These are phyloP conservation scores for Xylota sylvarum DNA, from an alignment of 2,888 invertebrate species.

Conservation along the genomic window DNA sequence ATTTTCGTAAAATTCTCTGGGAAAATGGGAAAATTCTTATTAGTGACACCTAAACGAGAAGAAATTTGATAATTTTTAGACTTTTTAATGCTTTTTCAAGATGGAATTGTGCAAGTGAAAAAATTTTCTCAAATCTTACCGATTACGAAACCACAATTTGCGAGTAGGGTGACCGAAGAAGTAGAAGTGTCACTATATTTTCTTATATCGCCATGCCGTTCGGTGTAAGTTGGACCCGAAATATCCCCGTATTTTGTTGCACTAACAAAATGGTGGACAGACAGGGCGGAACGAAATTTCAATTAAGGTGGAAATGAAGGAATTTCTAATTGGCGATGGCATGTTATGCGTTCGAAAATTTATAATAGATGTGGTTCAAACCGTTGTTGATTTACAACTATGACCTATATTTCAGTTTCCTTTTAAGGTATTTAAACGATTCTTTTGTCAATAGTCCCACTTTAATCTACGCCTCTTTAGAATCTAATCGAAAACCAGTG, in stretches of 20 bases:
- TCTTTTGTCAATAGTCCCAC: too few relatives aligned
- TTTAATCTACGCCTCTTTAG: too few relatives aligned
- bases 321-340: too few relatives aligned
- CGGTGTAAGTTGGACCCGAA: constrained; percentile 47
- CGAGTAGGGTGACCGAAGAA: constrained; percentile 79
- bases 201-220: constrained; percentile 73
- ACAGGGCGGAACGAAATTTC: constrained; percentile 23
- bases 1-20: constrained; percentile 72
- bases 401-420: too few relatives aligned
- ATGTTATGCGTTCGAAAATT: too few relatives aligned
- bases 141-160: constrained; percentile 80
- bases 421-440: too few relatives aligned
- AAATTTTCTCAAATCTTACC: constrained; percentile 77
- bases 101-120: constrained; percentile 52
- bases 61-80: constrained; percentile 55
- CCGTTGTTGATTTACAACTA: too few relatives aligned
- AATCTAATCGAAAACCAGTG: too few relatives aligned
- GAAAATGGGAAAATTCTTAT: constrained; percentile 67
- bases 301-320: constrained; percentile 41
- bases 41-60: constrained; percentile 70
- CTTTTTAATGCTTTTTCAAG: constrained; percentile 40
- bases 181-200: constrained; percentile 78
- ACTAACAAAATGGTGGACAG: constrained; percentile 62
- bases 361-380: too few relatives aligned
- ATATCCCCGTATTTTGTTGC: constrained; percentile 62